A percentile compares a stretch with the other conserved stretches of the same genome.
phyloP scores from a whole-genome alignment of 2,888 invertebrate genomes.

The Dynastes hyllus region DNA sequence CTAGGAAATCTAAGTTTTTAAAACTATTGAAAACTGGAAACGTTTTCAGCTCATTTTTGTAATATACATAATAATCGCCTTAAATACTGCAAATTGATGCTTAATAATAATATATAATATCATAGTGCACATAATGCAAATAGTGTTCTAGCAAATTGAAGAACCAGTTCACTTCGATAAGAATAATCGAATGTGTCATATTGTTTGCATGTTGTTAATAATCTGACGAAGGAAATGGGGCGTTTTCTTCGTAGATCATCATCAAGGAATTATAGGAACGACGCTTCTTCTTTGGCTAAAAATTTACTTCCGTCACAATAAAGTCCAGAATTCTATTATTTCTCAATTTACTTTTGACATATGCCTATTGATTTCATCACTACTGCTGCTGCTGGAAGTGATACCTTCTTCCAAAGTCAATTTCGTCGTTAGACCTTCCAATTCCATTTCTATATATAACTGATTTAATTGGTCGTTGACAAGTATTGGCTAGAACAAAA shows the following conservation, averaged over 20 bases:
- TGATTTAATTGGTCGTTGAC: conserved; percentile 84
- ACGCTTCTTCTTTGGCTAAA: conserved; percentile 69
- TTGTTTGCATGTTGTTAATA: conserved; percentile 13
- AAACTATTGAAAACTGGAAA: not conserved
- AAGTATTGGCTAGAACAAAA: conserved; percentile 74
- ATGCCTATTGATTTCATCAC: conserved; percentile 64
- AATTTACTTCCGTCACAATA: conserved; percentile 47
- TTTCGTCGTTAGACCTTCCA: conserved; percentile 76
- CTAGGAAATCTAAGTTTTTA: not conserved
- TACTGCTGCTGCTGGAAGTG: conserved; percentile 74
- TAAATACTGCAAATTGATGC: not conserved
- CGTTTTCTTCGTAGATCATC: conserved; percentile 83
- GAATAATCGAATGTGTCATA: not conserved
- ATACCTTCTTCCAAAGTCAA: conserved; percentile 78
- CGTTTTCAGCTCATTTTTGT: not conserved
- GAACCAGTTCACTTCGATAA: conserved; percentile 7
- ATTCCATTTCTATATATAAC: conserved; percentile 79
- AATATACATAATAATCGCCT: not conserved
- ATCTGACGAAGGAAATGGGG: conserved; percentile 76
- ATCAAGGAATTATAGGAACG: conserved; percentile 75
- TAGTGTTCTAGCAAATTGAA: conserved; percentile 3
- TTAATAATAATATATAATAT: conserved; percentile 12
- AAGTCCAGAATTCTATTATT: not conserved
- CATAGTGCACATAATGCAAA: not conserved
- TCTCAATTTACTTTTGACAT: conserved; percentile 62